Evolutionary conservation across 1,140 invertebrate species (phyloP).

Genomic region (Spodoptera frugiperda): DNA sequence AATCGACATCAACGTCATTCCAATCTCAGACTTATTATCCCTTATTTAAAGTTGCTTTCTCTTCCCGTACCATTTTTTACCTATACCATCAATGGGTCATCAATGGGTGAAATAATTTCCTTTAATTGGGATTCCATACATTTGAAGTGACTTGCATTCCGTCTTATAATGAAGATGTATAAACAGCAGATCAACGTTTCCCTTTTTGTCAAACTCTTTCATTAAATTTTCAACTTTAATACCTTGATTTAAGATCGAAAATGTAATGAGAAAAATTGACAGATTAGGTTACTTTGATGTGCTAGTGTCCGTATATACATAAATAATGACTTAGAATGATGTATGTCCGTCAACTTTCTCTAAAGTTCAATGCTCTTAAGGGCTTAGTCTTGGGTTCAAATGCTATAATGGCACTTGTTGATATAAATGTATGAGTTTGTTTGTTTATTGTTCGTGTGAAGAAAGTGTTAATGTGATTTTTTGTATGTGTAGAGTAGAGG

Average conservation of each 20-base stretch:
- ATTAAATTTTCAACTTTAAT: neutral
- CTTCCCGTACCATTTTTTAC: neutral
- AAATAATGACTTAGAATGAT: conserved; percentile 33
- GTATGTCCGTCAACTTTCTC: conserved; percentile 29
- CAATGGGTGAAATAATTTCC: neutral
- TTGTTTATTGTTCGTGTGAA: too few species aligned
- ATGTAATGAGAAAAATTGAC: too few species aligned
- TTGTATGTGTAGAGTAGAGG: neutral
- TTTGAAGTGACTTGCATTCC: neutral
- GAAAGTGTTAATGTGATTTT: too few species aligned
- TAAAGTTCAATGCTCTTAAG: neutral
- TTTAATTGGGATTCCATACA: conserved; percentile 23
- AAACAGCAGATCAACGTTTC: neutral
- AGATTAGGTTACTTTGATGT: neutral
- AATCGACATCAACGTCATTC: too few species aligned
- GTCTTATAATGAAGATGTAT: neutral
- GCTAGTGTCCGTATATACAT: neutral
- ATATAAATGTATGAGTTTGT: too few species aligned
- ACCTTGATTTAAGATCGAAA: neutral
- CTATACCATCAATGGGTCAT: neutral
- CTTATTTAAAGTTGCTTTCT: neutral
- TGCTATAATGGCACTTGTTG: neutral
- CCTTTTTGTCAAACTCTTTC: neutral
- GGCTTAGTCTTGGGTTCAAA: neutral
- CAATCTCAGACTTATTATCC: too few species aligned